These are phyloP conservation scores for Galaxea fascicularis DNA, from an alignment of 92 coral and sea anemone genomes.

Conservation along the genomic window DNA sequence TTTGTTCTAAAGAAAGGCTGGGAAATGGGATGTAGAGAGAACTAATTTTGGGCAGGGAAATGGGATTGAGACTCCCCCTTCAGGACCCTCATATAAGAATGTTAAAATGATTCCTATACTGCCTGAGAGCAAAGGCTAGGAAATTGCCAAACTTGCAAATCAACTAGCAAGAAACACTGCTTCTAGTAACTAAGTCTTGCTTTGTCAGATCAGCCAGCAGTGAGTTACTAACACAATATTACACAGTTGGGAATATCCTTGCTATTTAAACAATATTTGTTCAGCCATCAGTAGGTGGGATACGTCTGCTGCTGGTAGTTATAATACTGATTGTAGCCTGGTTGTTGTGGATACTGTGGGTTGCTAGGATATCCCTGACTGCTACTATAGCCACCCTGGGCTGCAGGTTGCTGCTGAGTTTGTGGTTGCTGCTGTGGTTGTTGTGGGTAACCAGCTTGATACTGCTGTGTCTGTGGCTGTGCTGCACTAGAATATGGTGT, in stretches of 20 bases:
- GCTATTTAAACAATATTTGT: background rate
- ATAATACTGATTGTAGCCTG: constrained; percentile 51
- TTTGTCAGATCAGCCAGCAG: too few species aligned
- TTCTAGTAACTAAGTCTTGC: too few species aligned
- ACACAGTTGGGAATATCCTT: background rate
- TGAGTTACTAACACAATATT: too few species aligned
- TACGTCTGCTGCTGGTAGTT: constrained; percentile 42
- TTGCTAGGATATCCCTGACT: constrained; percentile 54
- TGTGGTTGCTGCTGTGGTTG: constrained; percentile 62
- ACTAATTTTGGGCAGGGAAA: too few species aligned
- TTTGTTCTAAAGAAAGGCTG: too few species aligned
- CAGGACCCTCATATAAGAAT: too few species aligned
- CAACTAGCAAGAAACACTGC: too few species aligned
- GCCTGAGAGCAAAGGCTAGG: too few species aligned
- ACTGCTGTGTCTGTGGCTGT: constrained; percentile 47
- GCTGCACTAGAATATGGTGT: constrained; percentile 22
- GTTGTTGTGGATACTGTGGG: constrained; percentile 69
- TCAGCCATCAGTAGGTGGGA: constrained; percentile 36
- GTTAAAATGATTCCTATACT: too few species aligned
- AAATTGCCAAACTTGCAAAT: too few species aligned
- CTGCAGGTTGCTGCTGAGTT: constrained; percentile 47
- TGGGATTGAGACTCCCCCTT: too few species aligned
- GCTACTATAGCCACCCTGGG: constrained; percentile 53
- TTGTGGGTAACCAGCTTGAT: constrained; percentile 39
- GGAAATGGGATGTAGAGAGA: too few species aligned